These are phyloP conservation scores for Corythaixoides concolor DNA, from an alignment of 2,113 vertebrate genomes.

Conservation along the genomic window DNA sequence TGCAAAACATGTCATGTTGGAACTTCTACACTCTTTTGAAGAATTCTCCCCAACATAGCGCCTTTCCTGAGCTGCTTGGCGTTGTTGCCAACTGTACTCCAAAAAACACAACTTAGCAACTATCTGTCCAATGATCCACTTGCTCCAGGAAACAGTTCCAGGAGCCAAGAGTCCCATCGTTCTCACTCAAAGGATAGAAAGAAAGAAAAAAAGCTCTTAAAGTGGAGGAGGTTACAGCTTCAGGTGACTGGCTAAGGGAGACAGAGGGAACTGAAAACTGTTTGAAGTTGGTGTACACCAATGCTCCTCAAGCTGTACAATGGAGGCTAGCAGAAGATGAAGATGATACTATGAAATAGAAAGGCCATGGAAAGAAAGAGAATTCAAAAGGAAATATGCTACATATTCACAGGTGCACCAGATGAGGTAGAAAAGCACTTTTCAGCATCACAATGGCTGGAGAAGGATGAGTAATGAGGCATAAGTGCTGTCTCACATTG, in stretches of 20 bases:
- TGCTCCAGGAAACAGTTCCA: neutral
- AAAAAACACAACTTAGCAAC: neutral
- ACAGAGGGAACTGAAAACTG: neutral
- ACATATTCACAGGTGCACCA: neutral
- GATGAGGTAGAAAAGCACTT: neutral
- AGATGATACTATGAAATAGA: neutral
- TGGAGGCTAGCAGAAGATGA: neutral
- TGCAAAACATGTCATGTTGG: neutral
- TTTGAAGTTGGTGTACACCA: neutral
- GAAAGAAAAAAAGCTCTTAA: neutral
- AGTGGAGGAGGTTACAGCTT: neutral
- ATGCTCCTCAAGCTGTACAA: neutral
- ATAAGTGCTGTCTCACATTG: neutral
- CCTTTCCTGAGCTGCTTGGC: neutral
- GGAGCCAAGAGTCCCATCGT: neutral
- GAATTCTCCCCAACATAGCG: neutral
- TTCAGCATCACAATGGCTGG: neutral
- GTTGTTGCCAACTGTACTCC: neutral
- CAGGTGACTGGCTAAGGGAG: neutral
- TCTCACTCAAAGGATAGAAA: neutral
- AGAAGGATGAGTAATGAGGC: conserved; percentile 21
- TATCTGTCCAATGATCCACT: neutral
- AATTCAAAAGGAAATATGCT: neutral
- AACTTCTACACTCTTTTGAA: neutral
- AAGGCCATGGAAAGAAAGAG: neutral